Evolutionary conservation across 2,113 vertebrate genomes (phyloP).

Genomic region (Gymnarchus niloticus): DNA sequence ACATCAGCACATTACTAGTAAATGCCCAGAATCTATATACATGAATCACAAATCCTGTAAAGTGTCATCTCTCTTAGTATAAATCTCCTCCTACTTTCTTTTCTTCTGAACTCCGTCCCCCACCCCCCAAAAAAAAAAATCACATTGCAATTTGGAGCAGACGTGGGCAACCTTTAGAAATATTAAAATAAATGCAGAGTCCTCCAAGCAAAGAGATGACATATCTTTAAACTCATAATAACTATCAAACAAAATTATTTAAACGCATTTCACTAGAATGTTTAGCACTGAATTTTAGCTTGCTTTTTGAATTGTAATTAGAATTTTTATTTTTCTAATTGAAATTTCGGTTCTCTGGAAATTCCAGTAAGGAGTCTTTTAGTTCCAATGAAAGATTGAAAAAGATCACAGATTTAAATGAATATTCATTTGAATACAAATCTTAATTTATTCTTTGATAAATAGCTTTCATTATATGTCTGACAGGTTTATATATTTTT

Average conservation of each 20-base stretch:
- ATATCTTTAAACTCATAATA: slow-evolving; percentile 4
- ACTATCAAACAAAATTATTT: not conserved
- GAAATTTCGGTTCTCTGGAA: too few relatives aligned
- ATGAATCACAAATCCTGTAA: slow-evolving; percentile 59
- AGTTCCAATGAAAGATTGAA: not conserved
- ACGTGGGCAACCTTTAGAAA: slow-evolving; percentile 65
- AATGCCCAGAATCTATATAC: slow-evolving; percentile 48
- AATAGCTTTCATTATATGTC: not conserved
- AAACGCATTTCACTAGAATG: not conserved
- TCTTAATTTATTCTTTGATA: not conserved
- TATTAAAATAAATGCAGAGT: slow-evolving; percentile 57
- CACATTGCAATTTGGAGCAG: slow-evolving; percentile 44
- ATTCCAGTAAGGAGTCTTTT: not conserved
- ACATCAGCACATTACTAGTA: slow-evolving; percentile 45
- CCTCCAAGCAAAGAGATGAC: slow-evolving; percentile 46
- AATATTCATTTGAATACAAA: not conserved
- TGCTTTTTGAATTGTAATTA: too few relatives aligned
- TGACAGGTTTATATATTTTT: not conserved
- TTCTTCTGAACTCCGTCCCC: too few relatives aligned
- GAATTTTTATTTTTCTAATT: too few relatives aligned
- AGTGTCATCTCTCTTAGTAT: slow-evolving; percentile 54
- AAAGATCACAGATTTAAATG: not conserved
- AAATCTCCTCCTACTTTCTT: slow-evolving; percentile 32
- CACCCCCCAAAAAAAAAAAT: not conserved
- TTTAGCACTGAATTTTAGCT: too few relatives aligned